Evolutionary conservation across 2,113 vertebrate species (phyloP), one percentile per base, ranked within the genome.

Genomic region (Mus spicilegus): DNA sequence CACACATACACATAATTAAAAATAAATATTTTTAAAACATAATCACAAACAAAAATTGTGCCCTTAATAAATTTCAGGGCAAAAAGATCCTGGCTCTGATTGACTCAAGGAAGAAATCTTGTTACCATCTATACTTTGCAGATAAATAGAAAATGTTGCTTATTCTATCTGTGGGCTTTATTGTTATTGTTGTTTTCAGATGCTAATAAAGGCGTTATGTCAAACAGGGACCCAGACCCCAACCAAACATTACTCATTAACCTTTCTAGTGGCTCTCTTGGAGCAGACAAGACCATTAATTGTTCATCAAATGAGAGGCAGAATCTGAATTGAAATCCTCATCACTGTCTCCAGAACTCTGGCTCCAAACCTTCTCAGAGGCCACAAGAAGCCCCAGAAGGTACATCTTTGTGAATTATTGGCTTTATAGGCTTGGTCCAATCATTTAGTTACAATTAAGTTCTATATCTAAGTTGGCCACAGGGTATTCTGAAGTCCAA

Each of bases 81-180:
- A 49, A 42, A 72, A 75, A 76, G 73, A 26, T n/a, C 19, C 63
- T 94, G 28, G 65, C 2, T 82, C 10, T 10, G 26, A 78, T 56
- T 80, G 26, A 36, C 3, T 73, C 33, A 20, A 3, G 26, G 3
- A 16, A 0, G 3, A 26, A 8, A 0, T 80, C 42, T n/a, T 58
- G 42, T 87, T 46, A 84, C 69, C 42, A 75, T 85, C 63, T 82
- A 63, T 49, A 70, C 69, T 84, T 85, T 92, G 30, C 7, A 89
- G 46, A 61, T 56, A 65, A 95, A 78, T 16, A 92, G 76, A 92
- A 91, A 77, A n/a, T 36, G 22, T 85, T 72, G 6, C 39, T 89
- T 90, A 54, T 56, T 82, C 73, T 80, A n/a, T 90, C 63, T 76
- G 81, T 63, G 14, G n/a, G 46, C 4, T 78, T 78, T 39, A 13